These are phyloP conservation scores for Hypolimnas misippus DNA, from an alignment of 2,888 invertebrate species.

Conservation along the genomic window DNA sequence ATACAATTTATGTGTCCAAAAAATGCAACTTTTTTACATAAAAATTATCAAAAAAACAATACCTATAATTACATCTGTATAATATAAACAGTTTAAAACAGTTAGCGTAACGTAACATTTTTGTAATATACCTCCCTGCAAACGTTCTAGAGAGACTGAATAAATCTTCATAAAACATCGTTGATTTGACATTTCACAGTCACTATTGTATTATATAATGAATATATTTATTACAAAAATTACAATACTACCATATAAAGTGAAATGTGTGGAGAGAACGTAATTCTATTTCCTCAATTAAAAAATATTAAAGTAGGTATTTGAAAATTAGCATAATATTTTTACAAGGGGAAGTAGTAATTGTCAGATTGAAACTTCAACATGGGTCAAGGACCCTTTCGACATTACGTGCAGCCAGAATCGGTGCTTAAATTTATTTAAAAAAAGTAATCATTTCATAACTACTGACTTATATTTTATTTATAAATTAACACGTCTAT, in stretches of 20 bases:
- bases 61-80: no score
- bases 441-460: no score
- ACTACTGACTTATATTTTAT: no score
- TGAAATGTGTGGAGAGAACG: constrained; percentile 2
- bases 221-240: background rate
- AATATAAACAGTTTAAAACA: no score
- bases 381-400: background rate
- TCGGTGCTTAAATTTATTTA: no score
- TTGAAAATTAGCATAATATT: background rate
- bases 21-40: no score
- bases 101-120: no score
- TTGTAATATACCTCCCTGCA: no score
- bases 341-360: background rate
- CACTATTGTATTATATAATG: background rate
- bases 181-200: background rate
- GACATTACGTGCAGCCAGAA: background rate
- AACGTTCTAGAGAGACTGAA: background rate
- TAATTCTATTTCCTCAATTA: constrained; percentile 8
- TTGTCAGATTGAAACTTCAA: background rate
- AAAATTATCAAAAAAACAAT: no score
- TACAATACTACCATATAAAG: background rate
- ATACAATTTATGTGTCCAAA: no score
- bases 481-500: no score
- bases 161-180: background rate
- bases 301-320: background rate